phyloP scores from a whole-genome alignment of 1,140 invertebrate genomes.

The Drosophila asahinai region DNA sequence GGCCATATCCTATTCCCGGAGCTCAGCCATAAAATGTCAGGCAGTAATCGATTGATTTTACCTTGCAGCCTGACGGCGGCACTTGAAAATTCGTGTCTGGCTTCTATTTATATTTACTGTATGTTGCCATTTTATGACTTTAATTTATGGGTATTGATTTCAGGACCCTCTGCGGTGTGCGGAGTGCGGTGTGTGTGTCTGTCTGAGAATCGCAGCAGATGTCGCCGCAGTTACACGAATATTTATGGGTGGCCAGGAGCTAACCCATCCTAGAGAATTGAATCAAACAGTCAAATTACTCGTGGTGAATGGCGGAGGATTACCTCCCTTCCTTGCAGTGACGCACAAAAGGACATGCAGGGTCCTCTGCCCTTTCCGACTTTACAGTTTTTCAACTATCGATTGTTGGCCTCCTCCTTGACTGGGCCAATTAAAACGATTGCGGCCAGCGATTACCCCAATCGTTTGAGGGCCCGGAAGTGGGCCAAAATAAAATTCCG shows the following conservation, averaged over 20 bases:
- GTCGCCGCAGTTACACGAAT: constrained; percentile 43
- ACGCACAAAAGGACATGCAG: constrained; percentile 18
- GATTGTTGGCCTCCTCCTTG: constrained; percentile 32
- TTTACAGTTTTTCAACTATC: constrained; percentile 69
- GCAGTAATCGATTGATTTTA: constrained; percentile 42
- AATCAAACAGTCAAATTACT: constrained; percentile 46
- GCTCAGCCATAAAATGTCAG: constrained; percentile 43
- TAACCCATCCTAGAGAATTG: constrained; percentile 12
- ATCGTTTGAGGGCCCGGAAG: constrained; percentile 49
- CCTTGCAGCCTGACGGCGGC: constrained; percentile 28
- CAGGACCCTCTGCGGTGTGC: constrained; percentile 1
- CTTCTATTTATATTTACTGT: constrained; percentile 61
- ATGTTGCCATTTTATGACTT: constrained; percentile 61
- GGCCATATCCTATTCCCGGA: constrained; percentile 3
- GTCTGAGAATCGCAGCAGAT: constrained; percentile 66
- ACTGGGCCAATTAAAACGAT: constrained; percentile 70
- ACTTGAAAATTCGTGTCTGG: constrained; percentile 59
- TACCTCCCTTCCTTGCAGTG: not conserved
- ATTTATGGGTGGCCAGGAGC: not conserved
- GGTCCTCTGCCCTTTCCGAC: constrained; percentile 39
- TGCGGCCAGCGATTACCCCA: constrained; percentile 62
- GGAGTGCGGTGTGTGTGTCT: not conserved
- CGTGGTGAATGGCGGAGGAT: constrained; percentile 4
- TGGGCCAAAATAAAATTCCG: constrained; percentile 54
- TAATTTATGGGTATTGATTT: constrained; percentile 76